Conservation (phyloP, 2,113 vertebrate species). For the Neogobius melanostomus region DNA sequence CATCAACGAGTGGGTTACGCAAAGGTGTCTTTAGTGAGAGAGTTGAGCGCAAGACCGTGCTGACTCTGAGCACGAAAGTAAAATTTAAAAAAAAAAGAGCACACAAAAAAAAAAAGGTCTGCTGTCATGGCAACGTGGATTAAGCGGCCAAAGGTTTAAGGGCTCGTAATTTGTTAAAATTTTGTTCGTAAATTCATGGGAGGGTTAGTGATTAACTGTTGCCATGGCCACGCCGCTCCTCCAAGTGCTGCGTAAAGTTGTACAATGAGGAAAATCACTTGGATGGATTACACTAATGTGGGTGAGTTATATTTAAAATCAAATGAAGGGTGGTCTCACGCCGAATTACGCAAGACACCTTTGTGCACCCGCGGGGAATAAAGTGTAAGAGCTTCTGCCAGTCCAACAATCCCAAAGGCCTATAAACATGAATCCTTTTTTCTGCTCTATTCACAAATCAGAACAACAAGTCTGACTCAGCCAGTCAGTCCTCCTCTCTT, state of each 20-base stretch:
- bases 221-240: neutral
- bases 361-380: slow-evolving; percentile 1
- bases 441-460: slow-evolving; percentile 50
- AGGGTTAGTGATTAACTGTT: neutral
- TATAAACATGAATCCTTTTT: slow-evolving; percentile 64
- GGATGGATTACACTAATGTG: no score
- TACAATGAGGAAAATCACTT: neutral
- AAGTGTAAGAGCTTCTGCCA: slow-evolving; percentile 10
- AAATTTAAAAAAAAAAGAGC: no score
- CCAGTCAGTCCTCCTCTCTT: slow-evolving; percentile 48
- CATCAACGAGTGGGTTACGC: slow-evolving; percentile 69
- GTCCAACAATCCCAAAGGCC: slow-evolving; percentile 33
- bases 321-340: neutral
- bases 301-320: neutral
- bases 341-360: neutral
- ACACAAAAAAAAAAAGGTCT: neutral
- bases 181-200: neutral
- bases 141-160: neutral
- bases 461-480: slow-evolving; percentile 62
- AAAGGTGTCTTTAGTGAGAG: neutral
- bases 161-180: neutral
- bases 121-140: slow-evolving; percentile 1
- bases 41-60: neutral
- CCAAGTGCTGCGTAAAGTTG: neutral
- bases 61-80: neutral